Base-by-base conservation (phyloP, 1,140 invertebrate genomes). In the Drosophila tsacasi region DNA sequence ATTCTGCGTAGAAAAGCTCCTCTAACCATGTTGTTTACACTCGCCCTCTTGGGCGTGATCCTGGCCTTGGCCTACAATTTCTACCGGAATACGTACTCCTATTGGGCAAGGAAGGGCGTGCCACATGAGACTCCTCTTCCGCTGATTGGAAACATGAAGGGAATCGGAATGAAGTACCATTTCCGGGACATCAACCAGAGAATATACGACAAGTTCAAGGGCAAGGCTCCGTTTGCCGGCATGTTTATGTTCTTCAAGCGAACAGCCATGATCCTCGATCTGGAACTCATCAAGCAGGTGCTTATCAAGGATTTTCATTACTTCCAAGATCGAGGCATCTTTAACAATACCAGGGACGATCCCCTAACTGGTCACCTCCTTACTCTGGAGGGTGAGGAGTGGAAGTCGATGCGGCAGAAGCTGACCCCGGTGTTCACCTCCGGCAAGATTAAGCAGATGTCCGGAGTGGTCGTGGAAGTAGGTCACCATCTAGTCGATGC, bases 381-480 rank as follows among this genome's bases (percentile, higher is more conserved):
- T 3, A 90, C 91, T 8, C 67, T 94, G 0, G 92, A 94, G 32
- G 93, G 92, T 5, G 92, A 93, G 49, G 92, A 92, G 37, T 96
- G 95, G 95, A 94, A 93, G 62, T 79, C 93, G 7, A 86, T 95
- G 32, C 87, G 95, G 39, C 91, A 81, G 2, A 94, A 94, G 57
- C 81, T 95, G 5, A 94, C 94, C 0, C 94, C 95, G 0, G 93
- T 95, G 4, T 95, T 96, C 64, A 94, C 94, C 0, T 94, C 94
- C 0, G 94, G 94, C 2, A 95, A 95, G 79, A 93, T 96, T 46
- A 95, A 94, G 80, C 92, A 91, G 17, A 95, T 95, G 94, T 92
- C 93, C 12, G 77, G 86, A 13, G 78, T 92, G 1, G 71, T 94
- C 2, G 72, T 80, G 0, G 79, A 93, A 15, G 83, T 93, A 19